phyloP scores from a whole-genome alignment of 2,888 invertebrate genomes.

The Taenaris catops region DNA sequence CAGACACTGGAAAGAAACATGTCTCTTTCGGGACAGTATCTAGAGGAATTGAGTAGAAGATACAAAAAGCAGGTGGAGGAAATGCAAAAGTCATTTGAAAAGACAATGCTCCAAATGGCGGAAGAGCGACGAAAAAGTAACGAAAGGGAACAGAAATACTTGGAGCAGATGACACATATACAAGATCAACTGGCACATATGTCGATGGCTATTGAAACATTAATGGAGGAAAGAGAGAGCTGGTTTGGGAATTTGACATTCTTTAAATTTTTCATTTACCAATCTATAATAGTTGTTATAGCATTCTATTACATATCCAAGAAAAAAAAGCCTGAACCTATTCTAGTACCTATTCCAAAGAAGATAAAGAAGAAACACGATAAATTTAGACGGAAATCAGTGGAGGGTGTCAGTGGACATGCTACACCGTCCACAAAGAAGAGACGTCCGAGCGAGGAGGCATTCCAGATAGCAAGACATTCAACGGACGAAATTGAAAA shows the following conservation, averaged over 20 bases:
- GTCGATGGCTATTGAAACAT: conserved; percentile 77
- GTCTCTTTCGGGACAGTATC: conserved; percentile 96
- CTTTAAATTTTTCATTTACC: conserved; percentile 73
- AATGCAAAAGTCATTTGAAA: conserved; percentile 91
- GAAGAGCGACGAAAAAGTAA: conserved; percentile 85
- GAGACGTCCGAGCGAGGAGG: conserved; percentile 88
- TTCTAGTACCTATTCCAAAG: conserved; percentile 46
- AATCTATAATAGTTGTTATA: conserved; percentile 65
- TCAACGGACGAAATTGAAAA: conserved; percentile 80
- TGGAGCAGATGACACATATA: conserved; percentile 86
- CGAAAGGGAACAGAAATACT: conserved; percentile 88
- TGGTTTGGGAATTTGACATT: conserved; percentile 82
- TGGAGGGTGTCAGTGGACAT: conserved; percentile 81
- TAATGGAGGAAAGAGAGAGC: conserved; percentile 82
- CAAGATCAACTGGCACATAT: conserved; percentile 83
- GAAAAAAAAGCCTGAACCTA: conserved; percentile 51
- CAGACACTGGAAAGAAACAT: conserved; percentile 97
- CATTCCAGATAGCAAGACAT: conserved; percentile 80
- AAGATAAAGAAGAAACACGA: conserved; percentile 56
- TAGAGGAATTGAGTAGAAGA: conserved; percentile 96
- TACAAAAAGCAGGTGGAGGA: conserved; percentile 99
- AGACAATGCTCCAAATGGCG: conserved; percentile 85
- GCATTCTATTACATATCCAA: conserved; percentile 74
- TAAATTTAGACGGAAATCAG: conserved; percentile 80
- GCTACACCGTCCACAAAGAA: conserved; percentile 76